Evolutionary conservation across 2,797 vertebrate genomes (phyloP).

Genomic region (Oreonectes daqikongensis): DNA sequence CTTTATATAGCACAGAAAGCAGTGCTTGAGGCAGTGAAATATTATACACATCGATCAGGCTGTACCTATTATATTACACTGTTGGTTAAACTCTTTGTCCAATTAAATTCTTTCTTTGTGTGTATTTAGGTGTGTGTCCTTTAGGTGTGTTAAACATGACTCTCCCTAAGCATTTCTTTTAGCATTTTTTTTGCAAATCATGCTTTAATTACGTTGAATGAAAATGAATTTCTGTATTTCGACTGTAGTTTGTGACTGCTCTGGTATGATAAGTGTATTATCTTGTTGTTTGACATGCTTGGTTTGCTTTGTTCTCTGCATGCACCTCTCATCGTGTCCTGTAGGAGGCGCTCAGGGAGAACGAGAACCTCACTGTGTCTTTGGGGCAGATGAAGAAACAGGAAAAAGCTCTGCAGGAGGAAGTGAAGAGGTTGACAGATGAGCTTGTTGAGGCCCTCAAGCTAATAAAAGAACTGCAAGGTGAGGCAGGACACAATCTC

Average conservation of each 20-base stretch:
- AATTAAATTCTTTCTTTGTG: slow-evolving; percentile 1
- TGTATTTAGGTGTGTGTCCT: slow-evolving; percentile 21
- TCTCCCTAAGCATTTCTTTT: background rate
- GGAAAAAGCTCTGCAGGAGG: slow-evolving; percentile 72
- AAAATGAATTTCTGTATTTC: no score
- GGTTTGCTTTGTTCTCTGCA: slow-evolving; percentile 6
- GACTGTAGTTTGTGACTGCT: slow-evolving; percentile 6
- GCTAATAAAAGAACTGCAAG: slow-evolving; percentile 76
- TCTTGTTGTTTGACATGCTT: background rate
- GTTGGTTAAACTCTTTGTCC: slow-evolving; percentile 10
- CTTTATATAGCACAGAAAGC: background rate
- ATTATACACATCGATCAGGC: slow-evolving; percentile 1
- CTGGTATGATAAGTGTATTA: background rate
- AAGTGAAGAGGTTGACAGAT: slow-evolving; percentile 72
- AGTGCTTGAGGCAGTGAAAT: background rate
- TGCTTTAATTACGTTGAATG: background rate
- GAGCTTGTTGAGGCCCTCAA: slow-evolving; percentile 71
- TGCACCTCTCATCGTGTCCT: slow-evolving; percentile 12
- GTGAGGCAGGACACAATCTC: slow-evolving; percentile 61
- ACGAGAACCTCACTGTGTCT: slow-evolving; percentile 66
- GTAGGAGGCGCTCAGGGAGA: slow-evolving; percentile 73
- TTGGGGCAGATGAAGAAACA: slow-evolving; percentile 78
- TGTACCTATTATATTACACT: background rate
- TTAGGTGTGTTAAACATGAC: slow-evolving; percentile 5
- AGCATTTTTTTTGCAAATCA: background rate